phyloP scores from a whole-genome alignment of 2,888 invertebrate genomes.

The Rhogogaster chlorosoma region DNA sequence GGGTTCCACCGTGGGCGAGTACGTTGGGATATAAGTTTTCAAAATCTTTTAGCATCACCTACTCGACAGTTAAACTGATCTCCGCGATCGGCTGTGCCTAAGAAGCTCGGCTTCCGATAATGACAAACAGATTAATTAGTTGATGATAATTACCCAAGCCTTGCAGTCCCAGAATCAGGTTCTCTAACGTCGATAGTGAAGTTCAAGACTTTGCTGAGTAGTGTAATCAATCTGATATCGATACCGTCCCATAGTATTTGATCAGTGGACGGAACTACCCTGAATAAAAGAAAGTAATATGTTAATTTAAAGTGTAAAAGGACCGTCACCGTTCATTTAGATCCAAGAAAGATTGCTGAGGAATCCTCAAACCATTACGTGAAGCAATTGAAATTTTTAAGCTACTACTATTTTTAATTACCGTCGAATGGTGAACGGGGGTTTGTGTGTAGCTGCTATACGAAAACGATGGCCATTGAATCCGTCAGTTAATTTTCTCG shows the following conservation, averaged over 20 bases:
- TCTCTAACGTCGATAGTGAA: constrained; percentile 87
- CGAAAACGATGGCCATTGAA: constrained; percentile 88
- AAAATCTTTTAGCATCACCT: no score
- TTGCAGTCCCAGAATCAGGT: constrained; percentile 68
- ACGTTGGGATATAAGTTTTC: no score
- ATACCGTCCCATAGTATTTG: constrained; percentile 85
- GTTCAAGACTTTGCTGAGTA: constrained; percentile 84
- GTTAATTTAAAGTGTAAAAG: neutral
- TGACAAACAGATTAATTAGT: neutral
- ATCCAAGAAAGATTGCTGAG: neutral
- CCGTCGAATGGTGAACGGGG: constrained; percentile 87
- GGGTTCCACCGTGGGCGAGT: neutral
- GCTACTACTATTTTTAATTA: constrained; percentile 71
- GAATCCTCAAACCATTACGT: neutral
- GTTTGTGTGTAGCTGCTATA: constrained; percentile 85
- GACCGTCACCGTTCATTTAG: neutral
- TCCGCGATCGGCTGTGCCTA: no score
- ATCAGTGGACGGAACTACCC: constrained; percentile 75
- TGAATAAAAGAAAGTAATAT: constrained; percentile 62
- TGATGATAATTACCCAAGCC: neutral
- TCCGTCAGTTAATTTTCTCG: constrained; percentile 83
- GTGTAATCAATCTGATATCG: constrained; percentile 84
- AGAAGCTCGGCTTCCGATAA: neutral
- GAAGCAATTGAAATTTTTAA: neutral
- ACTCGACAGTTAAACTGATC: no score